Evolutionary conservation across 2,888 invertebrate genomes (phyloP).

Genomic region (Sabatieria punctata): DNA sequence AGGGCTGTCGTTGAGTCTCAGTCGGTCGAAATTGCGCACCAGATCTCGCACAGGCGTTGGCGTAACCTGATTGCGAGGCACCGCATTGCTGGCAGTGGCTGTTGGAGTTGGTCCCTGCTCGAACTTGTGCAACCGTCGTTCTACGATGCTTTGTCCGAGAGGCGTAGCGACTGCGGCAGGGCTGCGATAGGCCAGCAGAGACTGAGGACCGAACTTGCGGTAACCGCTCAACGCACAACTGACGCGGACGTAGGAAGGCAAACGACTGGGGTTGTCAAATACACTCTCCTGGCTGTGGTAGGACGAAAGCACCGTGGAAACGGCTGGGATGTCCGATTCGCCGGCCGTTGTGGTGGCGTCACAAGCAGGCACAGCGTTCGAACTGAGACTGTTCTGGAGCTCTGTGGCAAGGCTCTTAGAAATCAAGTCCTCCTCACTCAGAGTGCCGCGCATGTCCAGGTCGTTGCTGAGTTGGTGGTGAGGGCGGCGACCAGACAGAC

Average conservation of each 20-base stretch:
- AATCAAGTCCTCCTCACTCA: constrained; percentile 1
- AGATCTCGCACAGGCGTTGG: constrained; percentile 2
- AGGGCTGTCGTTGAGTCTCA: background rate
- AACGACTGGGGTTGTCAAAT: background rate
- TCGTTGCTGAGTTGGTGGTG: background rate
- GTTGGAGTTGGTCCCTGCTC: background rate
- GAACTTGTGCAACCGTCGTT: background rate
- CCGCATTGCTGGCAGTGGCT: background rate
- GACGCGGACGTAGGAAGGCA: constrained; percentile 1
- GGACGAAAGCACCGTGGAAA: too few relatives aligned
- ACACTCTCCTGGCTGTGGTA: constrained; percentile 4
- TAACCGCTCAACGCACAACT: constrained; percentile 2
- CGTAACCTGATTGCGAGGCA: background rate
- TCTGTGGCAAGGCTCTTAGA: background rate
- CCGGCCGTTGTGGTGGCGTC: background rate
- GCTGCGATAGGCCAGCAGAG: background rate
- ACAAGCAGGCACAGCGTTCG: background rate
- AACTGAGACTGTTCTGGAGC: too few relatives aligned
- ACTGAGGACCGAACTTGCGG: background rate
- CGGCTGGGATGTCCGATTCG: background rate
- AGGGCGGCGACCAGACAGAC: background rate
- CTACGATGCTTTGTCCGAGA: background rate
- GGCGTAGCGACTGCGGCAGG: background rate
- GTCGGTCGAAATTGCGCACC: background rate
- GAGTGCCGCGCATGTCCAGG: background rate